Conservation (phyloP, 2,797 vertebrate species). For the Delichon dasypus region DNA sequence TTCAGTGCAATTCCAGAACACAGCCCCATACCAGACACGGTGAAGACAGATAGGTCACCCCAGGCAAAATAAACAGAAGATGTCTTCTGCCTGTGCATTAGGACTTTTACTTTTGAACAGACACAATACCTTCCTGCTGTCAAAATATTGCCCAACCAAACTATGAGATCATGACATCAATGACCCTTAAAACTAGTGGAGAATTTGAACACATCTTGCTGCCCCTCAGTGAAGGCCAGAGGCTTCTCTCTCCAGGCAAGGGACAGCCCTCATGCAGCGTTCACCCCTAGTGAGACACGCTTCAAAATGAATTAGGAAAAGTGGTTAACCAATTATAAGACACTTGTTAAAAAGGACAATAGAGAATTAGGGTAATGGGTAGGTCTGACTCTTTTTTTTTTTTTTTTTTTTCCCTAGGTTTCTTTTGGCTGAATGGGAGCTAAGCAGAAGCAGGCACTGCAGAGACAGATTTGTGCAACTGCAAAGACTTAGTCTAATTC, state of each 20-base stretch:
- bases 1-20: neutral
- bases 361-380: neutral
- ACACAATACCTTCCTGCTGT: neutral
- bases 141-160: neutral
- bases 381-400: neutral
- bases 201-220: neutral
- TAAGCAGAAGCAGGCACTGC: neutral
- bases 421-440: neutral
- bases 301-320: neutral
- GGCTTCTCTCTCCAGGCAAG: neutral
- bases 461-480: neutral
- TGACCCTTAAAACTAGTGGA: neutral
- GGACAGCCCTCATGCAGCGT: neutral
- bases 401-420: neutral
- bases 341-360: neutral
- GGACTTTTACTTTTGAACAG: neutral
- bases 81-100: neutral
- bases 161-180: neutral
- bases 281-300: neutral
- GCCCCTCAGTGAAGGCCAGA: neutral
- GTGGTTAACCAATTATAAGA: neutral
- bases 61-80: too few relatives aligned
- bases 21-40: neutral
- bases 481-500: neutral
- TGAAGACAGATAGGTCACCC: neutral